Evolutionary conservation across 1,140 invertebrate species (phyloP), one percentile per base, ranked within the genome.

Genomic region (Solen grandis): DNA sequence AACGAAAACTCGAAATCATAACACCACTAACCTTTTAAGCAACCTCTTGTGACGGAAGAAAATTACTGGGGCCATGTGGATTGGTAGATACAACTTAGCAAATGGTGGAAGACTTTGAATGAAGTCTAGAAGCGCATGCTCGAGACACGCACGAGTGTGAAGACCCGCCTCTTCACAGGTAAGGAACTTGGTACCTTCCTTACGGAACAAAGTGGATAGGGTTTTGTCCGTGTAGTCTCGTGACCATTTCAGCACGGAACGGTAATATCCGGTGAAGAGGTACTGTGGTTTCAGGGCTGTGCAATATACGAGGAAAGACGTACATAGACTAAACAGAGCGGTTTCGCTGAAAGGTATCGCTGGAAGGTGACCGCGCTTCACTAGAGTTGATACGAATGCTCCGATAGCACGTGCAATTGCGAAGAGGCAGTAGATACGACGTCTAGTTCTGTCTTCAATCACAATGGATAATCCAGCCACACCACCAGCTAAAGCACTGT

Each of bases 161-260:
- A 90, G 68, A 4, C 85, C 88, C 8, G 54, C 84, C 38, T 88
- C 86, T 25, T 81, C 52, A 33, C 89, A 90, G 0, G 87, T 85
- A 22, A 89, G 14, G 65, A 89, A 90, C 16, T 76, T 66, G 1
- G 69, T 55, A 0, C 84, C 84, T 10, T 82, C 82, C 41, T 73
- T 59, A 41, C 89, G 63, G 74, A 88, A 90, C 0, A 88, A 50
- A 19, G 22, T 31, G 13, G 66, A 54, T 8, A 88, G 69, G 10
- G 74, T 87, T 25, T 77, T 55, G 59, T 90, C 85, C 0, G 84
- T 85, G 65, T 88, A 90, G 68, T 88, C 88, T 10, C 87, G 65
- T 52, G 87, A 89, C 89, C 88, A 89, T 57, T 88, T 88, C 25
- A 90, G 54, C 2, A 90, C 82, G 0, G 89, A 90, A 50, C 86